Base-by-base conservation (phyloP, 2,888 invertebrate genomes). In the Chymomyza amoena region DNA sequence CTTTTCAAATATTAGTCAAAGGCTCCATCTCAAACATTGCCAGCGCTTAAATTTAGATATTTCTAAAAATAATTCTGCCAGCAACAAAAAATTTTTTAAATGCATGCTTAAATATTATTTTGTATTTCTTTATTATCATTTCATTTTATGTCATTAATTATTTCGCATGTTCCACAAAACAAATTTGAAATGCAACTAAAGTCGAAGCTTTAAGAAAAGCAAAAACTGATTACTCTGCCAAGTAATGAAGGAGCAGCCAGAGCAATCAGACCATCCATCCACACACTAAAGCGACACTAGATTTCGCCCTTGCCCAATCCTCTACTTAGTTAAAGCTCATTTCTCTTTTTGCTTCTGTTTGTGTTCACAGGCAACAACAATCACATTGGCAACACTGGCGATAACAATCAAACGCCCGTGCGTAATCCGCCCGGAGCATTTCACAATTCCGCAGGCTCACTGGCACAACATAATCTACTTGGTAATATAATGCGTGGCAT, bases 361-460 rank as follows among this genome's bases (percentile, higher is more conserved):
- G 50, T 52, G 70, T 66, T 78, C 70, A 28, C 79, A 88, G 88
- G 87, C 85, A 87, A 82, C 77, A 69, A 57, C 85, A 87, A 82
- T 76, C 67, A 57, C 76, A 81, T 75, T 74, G 84, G 77, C 73
- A 80, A 79, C 84, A 72, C 78, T 89, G 91, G 89, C 84, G 91
- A 91, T 87, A 90, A 89, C 87, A 90, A 89, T 88, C 91, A 91
- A 84, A 89, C 91, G 80, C 90, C 91, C 76, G 89, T 92, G 82
- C 92, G 92, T 84, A 91, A 92, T 91, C 91, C 91, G 76, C 92
- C 92, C 52, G 92, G 92, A 86, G 92, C 92, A 81, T 91, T 91
- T 87, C 91, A 91, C 89, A 92, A 92, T 89, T 88, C 89, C 79
- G 91, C 91, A 75, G 89, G 89, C 83, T 86, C 90, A 84, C 84